These are phyloP conservation scores for Catharus minimus DNA, from an alignment of 2,113 vertebrate genomes.

Conservation along the genomic window DNA sequence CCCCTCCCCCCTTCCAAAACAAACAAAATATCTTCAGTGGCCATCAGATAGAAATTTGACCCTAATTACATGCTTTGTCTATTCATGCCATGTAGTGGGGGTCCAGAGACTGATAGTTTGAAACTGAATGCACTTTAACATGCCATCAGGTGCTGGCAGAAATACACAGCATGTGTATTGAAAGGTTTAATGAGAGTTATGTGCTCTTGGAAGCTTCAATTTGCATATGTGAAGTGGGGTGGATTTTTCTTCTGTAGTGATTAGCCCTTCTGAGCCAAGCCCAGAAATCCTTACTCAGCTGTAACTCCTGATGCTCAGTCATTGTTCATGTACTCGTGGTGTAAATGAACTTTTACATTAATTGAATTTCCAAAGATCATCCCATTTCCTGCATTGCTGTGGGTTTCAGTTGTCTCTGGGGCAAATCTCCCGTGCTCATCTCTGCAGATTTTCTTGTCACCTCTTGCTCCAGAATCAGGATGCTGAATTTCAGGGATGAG, in stretches of 20 bases:
- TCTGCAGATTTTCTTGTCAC: background rate
- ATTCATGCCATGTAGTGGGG: background rate
- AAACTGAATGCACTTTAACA: slow-evolving; percentile 17
- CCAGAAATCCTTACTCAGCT: slow-evolving; percentile 32
- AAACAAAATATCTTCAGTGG: slow-evolving; percentile 44
- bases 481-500: background rate
- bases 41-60: slow-evolving; percentile 49
- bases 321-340: background rate
- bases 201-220: background rate
- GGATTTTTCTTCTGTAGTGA: background rate
- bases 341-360: background rate
- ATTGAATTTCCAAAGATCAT: background rate
- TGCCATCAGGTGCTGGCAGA: slow-evolving; percentile 27
- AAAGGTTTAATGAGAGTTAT: slow-evolving; percentile 18
- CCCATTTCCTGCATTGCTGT: background rate
- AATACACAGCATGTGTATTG: background rate
- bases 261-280: background rate
- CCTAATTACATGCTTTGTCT: slow-evolving; percentile 35
- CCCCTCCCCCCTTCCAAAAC: background rate
- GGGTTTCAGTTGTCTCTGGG: background rate
- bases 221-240: slow-evolving; percentile 12
- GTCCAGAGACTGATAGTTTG: background rate
- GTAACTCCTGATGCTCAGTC: background rate
- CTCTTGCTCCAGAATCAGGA: background rate
- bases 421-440: background rate